Conservation (phyloP, 2,888 invertebrate genomes). For the Drosophila mettleri region DNA sequence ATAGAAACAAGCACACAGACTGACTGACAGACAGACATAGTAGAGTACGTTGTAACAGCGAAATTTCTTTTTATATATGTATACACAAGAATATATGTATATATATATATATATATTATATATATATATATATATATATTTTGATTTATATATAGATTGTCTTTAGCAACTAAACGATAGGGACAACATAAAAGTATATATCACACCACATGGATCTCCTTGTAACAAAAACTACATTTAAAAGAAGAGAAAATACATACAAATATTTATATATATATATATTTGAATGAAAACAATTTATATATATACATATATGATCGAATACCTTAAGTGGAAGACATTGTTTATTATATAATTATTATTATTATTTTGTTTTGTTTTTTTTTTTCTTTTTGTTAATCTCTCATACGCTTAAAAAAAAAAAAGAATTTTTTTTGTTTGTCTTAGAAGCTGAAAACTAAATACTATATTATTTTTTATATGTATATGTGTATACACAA, state of each 20-base stretch:
- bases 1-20: not conserved
- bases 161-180: slow-evolving; percentile 31
- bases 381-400: slow-evolving; percentile 24
- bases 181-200: slow-evolving; percentile 24
- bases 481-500: slow-evolving; percentile 75
- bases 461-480: slow-evolving; percentile 67
- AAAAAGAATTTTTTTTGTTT: slow-evolving; percentile 24
- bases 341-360: slow-evolving; percentile 40
- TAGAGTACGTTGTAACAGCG: slow-evolving; percentile 33
- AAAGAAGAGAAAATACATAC: slow-evolving; percentile 39
- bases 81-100: slow-evolving; percentile 2
- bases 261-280: slow-evolving; percentile 13
- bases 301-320: slow-evolving; percentile 13
- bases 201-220: slow-evolving; percentile 63
- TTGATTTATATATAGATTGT: slow-evolving; percentile 33
- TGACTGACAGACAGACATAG: not conserved
- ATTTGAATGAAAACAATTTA: not conserved
- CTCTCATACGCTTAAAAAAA: slow-evolving; percentile 42
- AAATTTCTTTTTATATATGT: slow-evolving; percentile 25
- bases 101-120: slow-evolving; percentile 19
- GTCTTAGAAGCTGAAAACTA: slow-evolving; percentile 47
- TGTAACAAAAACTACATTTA: slow-evolving; percentile 55
- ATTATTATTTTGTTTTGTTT: slow-evolving; percentile 29
- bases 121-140: slow-evolving; percentile 24
- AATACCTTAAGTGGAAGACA: slow-evolving; percentile 50